Conservation (phyloP, 2,113 vertebrate species). For the Scopus umbretta region DNA sequence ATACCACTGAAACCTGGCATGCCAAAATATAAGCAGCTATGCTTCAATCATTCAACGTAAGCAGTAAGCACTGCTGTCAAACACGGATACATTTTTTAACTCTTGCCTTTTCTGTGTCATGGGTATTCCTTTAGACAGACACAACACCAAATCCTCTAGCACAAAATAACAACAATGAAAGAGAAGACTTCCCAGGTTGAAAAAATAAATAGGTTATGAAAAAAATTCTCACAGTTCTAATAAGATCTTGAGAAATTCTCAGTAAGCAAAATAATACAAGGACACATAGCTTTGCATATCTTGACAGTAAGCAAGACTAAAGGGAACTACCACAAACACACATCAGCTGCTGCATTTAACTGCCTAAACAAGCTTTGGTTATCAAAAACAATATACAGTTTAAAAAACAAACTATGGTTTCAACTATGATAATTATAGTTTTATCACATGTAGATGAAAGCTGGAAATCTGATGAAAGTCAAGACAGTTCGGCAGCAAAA, state of each 20-base stretch:
- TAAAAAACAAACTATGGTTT: neutral
- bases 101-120: neutral
- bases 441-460: neutral
- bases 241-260: neutral
- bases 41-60: neutral
- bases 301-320: neutral
- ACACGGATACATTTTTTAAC: neutral
- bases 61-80: neutral
- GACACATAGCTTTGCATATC: neutral
- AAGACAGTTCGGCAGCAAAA: neutral
- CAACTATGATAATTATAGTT: neutral
- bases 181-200: neutral
- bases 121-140: neutral
- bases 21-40: neutral
- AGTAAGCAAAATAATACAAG: neutral
- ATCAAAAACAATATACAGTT: neutral
- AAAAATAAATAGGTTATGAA: neutral
- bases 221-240: neutral
- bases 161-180: neutral
- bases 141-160: neutral
- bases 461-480: neutral
- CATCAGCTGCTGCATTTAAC: neutral
- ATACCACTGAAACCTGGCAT: neutral
- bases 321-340: neutral
- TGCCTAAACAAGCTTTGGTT: neutral